These are phyloP conservation scores for Calonectris borealis DNA, from an alignment of 2,113 vertebrate genomes.

Conservation along the genomic window DNA sequence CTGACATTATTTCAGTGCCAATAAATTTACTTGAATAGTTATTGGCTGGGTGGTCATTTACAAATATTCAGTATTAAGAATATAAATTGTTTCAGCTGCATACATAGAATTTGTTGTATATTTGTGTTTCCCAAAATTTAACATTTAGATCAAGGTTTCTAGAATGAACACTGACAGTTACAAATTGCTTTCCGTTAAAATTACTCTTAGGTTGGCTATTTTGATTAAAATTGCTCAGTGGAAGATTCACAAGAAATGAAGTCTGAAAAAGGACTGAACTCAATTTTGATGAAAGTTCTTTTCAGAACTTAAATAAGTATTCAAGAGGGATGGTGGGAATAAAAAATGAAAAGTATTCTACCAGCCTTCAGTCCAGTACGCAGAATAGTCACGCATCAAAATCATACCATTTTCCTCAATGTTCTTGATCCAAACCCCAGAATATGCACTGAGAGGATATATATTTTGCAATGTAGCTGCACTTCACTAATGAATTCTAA, in stretches of 20 bases:
- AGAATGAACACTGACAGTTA: slow-evolving; percentile 22
- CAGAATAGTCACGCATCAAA: neutral
- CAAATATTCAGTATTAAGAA: neutral
- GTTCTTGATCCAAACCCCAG: neutral
- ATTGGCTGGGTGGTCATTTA: neutral
- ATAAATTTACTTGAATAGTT: slow-evolving; percentile 8
- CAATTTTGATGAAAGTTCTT: slow-evolving; percentile 5
- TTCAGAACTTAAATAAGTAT: neutral
- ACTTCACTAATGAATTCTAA: neutral
- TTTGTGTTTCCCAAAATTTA: slow-evolving; percentile 4
- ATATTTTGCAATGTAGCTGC: neutral
- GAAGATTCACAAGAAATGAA: slow-evolving; percentile 28
- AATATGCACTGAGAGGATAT: fast-evolving
- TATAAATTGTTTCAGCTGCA: slow-evolving; percentile 5
- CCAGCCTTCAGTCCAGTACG: neutral
- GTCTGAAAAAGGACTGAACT: slow-evolving; percentile 14
- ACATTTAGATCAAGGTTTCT: neutral
- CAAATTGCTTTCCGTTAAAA: slow-evolving; percentile 25
- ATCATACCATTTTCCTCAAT: neutral
- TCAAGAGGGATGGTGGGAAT: neutral
- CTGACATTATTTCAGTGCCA: neutral
- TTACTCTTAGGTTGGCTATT: neutral
- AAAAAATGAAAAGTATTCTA: neutral
- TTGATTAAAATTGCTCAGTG: slow-evolving; percentile 24
- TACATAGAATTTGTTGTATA: neutral